Evolutionary conservation across 2,888 invertebrate genomes (phyloP).

Genomic region (Lasioglossum oenotherae): DNA sequence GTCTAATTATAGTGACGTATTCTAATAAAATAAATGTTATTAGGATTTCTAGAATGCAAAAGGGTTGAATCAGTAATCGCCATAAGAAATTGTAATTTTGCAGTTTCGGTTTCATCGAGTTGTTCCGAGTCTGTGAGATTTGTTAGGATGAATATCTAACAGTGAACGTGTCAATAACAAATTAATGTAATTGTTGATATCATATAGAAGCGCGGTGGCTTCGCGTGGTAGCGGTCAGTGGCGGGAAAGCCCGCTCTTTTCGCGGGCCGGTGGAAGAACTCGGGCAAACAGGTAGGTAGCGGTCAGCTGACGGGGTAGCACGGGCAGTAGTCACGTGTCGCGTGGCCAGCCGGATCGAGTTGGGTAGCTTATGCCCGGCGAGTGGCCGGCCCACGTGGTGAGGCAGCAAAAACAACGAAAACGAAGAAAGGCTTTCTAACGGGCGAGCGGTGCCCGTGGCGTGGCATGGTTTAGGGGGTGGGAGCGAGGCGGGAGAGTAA

Average conservation of each 20-base stretch:
- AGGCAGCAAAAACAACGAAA: slow-evolving; percentile 59
- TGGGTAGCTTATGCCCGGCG: slow-evolving; percentile 44
- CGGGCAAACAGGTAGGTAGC: slow-evolving; percentile 60
- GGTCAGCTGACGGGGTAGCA: slow-evolving; percentile 63
- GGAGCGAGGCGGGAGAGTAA: slow-evolving; percentile 65
- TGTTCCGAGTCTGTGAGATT: not conserved
- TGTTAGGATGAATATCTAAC: not conserved
- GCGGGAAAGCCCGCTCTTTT: slow-evolving; percentile 5
- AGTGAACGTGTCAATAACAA: not conserved
- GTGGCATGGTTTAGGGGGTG: slow-evolving; percentile 55
- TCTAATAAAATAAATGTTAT: too few species aligned
- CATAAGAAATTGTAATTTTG: too few species aligned
- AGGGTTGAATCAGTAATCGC: not conserved
- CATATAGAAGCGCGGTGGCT: not conserved
- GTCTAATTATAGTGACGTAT: too few species aligned
- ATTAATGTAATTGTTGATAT: not conserved
- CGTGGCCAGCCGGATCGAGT: slow-evolving; percentile 56
- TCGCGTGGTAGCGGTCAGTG: not conserved
- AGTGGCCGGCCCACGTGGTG: slow-evolving; percentile 67
- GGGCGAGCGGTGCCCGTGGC: slow-evolving; percentile 48
- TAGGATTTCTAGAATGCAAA: too few species aligned
- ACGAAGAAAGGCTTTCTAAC: slow-evolving; percentile 58
- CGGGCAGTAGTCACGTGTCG: slow-evolving; percentile 70
- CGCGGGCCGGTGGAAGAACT: slow-evolving; percentile 36
- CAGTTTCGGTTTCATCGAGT: not conserved